Evolutionary conservation across 2,797 vertebrate genomes (phyloP).

Genomic region (Alcedo quadribrachys): DNA sequence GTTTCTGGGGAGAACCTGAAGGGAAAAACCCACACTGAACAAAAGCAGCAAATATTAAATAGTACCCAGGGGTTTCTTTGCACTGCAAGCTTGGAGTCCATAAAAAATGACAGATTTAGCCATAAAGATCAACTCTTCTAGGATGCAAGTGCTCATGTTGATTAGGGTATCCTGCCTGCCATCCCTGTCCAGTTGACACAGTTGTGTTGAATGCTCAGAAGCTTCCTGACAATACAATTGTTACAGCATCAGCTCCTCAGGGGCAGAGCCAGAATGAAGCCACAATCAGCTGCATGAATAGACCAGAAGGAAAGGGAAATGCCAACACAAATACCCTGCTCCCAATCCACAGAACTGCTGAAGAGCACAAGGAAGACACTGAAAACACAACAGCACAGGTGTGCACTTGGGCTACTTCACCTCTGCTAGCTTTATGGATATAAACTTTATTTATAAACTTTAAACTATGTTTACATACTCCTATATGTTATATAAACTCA

Average conservation of each 20-base stretch:
- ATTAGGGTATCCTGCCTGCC: not conserved
- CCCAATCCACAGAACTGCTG: not conserved
- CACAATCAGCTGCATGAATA: not conserved
- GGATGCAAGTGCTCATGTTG: not conserved
- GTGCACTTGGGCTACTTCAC: rapidly evolving
- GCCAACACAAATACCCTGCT: not conserved
- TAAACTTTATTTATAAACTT: not conserved
- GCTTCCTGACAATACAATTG: not conserved
- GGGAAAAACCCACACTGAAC: slow-evolving; percentile 25
- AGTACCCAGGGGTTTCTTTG: not conserved
- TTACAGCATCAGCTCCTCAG: not conserved
- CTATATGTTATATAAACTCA: not conserved
- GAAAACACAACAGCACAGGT: not conserved
- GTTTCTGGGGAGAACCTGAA: slow-evolving; percentile 96
- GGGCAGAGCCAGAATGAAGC: not conserved
- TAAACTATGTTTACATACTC: not conserved
- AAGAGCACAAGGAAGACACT: not conserved
- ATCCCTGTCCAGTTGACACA: not conserved
- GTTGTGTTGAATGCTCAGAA: not conserved
- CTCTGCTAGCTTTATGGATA: not conserved
- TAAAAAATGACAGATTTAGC: not conserved
- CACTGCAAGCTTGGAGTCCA: not conserved
- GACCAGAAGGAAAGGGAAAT: not conserved
- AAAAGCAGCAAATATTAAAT: slow-evolving; percentile 26
- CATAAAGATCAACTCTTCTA: slow-evolving; percentile 4